A percentile compares a stretch with the other conserved stretches of the same genome.
Evolutionary conservation across 2,888 invertebrate species (phyloP).

Genomic region (Oligia latruncula): DNA sequence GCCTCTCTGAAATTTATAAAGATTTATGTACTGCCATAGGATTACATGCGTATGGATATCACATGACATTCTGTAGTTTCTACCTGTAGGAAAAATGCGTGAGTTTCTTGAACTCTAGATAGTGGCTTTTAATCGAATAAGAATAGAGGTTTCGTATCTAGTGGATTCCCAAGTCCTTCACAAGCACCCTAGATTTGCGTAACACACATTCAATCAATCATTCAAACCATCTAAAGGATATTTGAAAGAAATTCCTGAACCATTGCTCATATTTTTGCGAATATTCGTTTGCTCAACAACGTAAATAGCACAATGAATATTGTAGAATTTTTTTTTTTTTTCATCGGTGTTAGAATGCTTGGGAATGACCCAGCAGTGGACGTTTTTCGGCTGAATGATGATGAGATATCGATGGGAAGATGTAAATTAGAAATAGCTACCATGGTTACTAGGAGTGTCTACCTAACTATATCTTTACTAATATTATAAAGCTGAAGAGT

Average conservation of each 20-base stretch:
- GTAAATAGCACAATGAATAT: neutral
- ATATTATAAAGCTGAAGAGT: no score
- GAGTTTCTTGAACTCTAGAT: neutral
- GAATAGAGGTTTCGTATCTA: neutral
- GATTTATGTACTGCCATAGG: neutral
- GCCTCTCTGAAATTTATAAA: conserved; percentile 90
- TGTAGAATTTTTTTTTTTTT: neutral
- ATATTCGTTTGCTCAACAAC: neutral
- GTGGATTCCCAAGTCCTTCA: neutral
- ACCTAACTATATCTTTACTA: neutral
- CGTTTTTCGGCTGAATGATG: neutral
- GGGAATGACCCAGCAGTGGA: neutral
- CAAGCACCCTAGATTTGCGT: neutral
- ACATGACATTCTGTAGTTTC: neutral
- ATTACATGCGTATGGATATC: neutral
- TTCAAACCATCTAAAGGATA: neutral
- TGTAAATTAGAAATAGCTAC: neutral
- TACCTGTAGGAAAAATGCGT: neutral
- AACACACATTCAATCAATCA: neutral
- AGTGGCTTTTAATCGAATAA: neutral
- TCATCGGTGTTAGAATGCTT: neutral
- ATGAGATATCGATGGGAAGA: neutral
- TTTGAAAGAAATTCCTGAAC: neutral
- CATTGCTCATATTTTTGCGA: neutral
- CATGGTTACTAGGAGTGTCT: neutral